phyloP scores from a whole-genome alignment of 2,888 invertebrate genomes.

The Phlogophora meticulosa region DNA sequence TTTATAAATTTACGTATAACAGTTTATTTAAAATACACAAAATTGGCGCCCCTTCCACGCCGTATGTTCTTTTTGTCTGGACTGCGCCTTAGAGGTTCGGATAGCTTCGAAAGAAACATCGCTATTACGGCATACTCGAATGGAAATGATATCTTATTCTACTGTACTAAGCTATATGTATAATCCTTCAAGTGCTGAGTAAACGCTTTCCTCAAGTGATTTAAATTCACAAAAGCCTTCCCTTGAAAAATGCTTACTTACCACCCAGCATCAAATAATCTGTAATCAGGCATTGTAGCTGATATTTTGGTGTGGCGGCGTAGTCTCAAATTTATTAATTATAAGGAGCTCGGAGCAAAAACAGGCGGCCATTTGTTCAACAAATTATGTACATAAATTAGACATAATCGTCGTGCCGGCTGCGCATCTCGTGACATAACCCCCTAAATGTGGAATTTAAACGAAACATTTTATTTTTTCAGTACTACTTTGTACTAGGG shows the following conservation, averaged over 20 bases:
- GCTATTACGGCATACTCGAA: no score
- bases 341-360: slow-evolving; percentile 68
- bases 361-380: slow-evolving; percentile 68
- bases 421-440: slow-evolving; percentile 65
- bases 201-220: background rate
- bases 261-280: slow-evolving; percentile 20
- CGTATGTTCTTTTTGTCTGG: no score
- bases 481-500: slow-evolving; percentile 41
- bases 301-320: slow-evolving; percentile 50
- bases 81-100: no score
- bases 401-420: slow-evolving; percentile 72
- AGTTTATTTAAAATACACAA: no score
- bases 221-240: background rate
- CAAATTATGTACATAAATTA: slow-evolving; percentile 80
- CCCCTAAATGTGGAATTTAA: slow-evolving; percentile 63
- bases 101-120: no score
- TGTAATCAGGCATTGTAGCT: slow-evolving; percentile 46
- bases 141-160: no score
- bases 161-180: background rate
- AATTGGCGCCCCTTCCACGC: no score
- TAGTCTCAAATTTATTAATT: slow-evolving; percentile 69
- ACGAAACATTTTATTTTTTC: slow-evolving; percentile 61
- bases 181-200: background rate
- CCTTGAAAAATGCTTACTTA: background rate
- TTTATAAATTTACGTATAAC: no score